These are phyloP conservation scores for Scolopax rusticola DNA, from an alignment of 2,797 vertebrate species.

Conservation along the genomic window DNA sequence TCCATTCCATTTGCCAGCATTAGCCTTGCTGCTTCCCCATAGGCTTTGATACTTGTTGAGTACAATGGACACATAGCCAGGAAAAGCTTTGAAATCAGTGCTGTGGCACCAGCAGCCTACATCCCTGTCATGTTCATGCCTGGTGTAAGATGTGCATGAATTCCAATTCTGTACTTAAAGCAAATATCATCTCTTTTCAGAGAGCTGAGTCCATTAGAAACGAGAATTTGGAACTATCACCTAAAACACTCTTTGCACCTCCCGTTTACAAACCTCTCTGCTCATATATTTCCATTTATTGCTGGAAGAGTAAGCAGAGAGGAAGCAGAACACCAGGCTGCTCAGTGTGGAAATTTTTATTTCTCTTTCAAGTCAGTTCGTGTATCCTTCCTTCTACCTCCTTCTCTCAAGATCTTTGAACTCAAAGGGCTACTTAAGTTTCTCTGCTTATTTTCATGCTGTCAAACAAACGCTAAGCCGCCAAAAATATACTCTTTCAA, in stretches of 20 bases:
- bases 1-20: not conserved
- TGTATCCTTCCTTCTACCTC: slow-evolving; percentile 32
- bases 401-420: slow-evolving; percentile 49
- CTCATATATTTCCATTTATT: slow-evolving; percentile 9
- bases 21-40: not conserved
- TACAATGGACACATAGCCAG: too few relatives aligned
- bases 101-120: not conserved
- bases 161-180: not conserved
- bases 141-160: not conserved
- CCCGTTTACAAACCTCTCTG: not conserved
- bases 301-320: not conserved
- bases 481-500: not conserved
- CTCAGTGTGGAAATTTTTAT: not conserved
- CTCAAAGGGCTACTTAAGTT: slow-evolving; percentile 1
- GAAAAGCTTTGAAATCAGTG: not conserved
- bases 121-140: not conserved
- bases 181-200: not conserved
- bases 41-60: not conserved
- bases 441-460: slow-evolving; percentile 48
- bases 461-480: not conserved
- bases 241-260: not conserved
- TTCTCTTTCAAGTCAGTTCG: slow-evolving; percentile 53
- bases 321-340: not conserved
- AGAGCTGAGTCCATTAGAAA: not conserved
- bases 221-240: not conserved